A percentile compares a stretch with the other conserved stretches of the same genome.
phyloP scores from a whole-genome alignment of 2,113 vertebrate species.

The Suricata suricatta region DNA sequence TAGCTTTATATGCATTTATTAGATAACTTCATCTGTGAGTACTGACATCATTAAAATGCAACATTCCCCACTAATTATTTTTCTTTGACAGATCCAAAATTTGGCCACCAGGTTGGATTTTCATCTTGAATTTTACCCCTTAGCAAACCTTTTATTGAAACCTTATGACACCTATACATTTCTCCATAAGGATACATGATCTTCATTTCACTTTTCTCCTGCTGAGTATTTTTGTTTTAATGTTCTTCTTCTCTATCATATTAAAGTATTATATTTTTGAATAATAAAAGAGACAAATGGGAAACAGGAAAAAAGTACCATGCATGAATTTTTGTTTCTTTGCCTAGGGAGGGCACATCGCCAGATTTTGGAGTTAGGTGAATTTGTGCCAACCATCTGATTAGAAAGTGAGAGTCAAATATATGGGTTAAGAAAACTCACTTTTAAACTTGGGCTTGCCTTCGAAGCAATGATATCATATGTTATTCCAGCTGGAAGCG shows the following conservation, averaged over 20 bases:
- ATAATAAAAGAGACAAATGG: constrained; percentile 14
- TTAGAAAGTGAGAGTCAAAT: constrained; percentile 43
- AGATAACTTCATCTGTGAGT: neutral
- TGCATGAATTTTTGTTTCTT: constrained; percentile 34
- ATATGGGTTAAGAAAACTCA: constrained; percentile 22
- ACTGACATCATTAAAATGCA: neutral
- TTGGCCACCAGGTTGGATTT: neutral
- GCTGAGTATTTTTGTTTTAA: constrained; percentile 40
- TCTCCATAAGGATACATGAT: neutral
- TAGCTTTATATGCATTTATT: neutral
- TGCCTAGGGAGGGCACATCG: neutral
- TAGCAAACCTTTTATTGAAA: constrained; percentile 5
- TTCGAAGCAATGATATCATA: constrained; percentile 53
- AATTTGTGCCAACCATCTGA: constrained; percentile 42
- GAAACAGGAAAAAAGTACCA: neutral
- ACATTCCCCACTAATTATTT: neutral
- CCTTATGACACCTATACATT: neutral
- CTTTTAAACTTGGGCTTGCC: constrained; percentile 47
- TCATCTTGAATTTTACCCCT: constrained; percentile 2
- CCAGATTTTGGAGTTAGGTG: constrained; percentile 36
- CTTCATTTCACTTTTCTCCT: constrained; percentile 34
- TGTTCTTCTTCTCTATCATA: neutral
- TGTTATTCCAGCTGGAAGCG: constrained; percentile 73
- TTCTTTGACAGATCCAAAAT: neutral
- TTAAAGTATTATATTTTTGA: constrained; percentile 5